Evolutionary conservation across 2,113 vertebrate genomes (phyloP).

Genomic region (Serilophus lunatus): DNA sequence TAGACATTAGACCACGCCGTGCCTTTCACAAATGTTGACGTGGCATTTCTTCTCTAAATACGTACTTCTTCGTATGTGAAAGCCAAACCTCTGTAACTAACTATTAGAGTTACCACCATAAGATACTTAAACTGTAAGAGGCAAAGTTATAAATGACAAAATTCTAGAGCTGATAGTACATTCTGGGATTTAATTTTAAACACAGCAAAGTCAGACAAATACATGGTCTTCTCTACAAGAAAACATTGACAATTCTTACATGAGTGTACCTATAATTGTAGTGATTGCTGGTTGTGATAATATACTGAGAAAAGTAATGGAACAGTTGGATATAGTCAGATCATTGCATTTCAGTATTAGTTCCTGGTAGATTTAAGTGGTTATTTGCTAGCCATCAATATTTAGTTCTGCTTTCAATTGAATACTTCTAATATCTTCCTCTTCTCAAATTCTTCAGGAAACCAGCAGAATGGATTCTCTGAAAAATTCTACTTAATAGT

Average conservation of each 20-base stretch:
- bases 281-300: background rate
- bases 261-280: background rate
- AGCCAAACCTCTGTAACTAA: background rate
- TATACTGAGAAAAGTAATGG: background rate
- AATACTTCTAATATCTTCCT: background rate
- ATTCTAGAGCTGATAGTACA: background rate
- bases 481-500: constrained; percentile 95
- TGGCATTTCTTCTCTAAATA: background rate
- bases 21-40: background rate
- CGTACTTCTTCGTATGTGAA: background rate
- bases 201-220: background rate
- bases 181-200: background rate
- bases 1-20: background rate
- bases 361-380: background rate
- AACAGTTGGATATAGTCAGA: background rate
- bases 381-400: background rate
- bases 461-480: constrained; percentile 78
- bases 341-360: background rate
- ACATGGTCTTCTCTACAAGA: background rate
- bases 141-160: background rate
- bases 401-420: background rate
- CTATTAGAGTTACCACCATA: background rate
- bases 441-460: constrained; percentile 61
- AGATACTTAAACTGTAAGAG: background rate
- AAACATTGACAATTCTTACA: background rate